Base-by-base conservation (phyloP, 2,888 invertebrate species). In the Sesia apiformis region DNA sequence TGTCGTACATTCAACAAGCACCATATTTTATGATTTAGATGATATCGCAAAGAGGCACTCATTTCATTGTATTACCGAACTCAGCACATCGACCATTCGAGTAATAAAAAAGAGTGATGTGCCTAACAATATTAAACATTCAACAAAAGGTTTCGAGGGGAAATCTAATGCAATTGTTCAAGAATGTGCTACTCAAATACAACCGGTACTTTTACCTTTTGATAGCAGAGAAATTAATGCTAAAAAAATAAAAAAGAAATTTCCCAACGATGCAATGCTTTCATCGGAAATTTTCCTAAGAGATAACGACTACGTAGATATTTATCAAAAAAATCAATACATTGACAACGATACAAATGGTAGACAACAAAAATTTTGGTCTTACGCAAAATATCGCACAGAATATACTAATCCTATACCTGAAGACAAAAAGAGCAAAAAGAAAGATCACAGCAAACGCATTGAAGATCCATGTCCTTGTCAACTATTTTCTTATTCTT, bases 1-100 rank as follows among this genome's bases (percentile, higher is more conserved):
- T 40, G 38, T 78, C 4, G 58, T 65, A 23, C 66, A 59, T 40
- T 86, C 87, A 5, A 74, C 72, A 3, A 87, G 86, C 59, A 87
- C 85, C 5, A 65, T 85, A 60, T 88, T 85, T 59, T 87, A 73
- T 54, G 86, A 88, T 66, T 67, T 88, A 55, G 87, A 87, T 57
- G 76, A 78, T 23, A 66, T 84, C 56, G 75, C 74, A 5, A 84
- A 81, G 63, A 74, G 76, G 53, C 79, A 83, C 59, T 87, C 87
- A 7, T 79, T 77, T 58, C 74, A 79, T 60, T 75, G 69, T 61
- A 56, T 78, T 3, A 63, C 72, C 49, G 76, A 77, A 51, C 23
- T 71, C 0, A 68, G 59, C 53, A 38, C 59, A 8, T 74, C 77
- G 3, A 75, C 74, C 56, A 64, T 62, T n/a, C 72, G 74, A 59